Conservation (phyloP, 2,797 vertebrate genomes). For the Anniella stebbinsi region DNA sequence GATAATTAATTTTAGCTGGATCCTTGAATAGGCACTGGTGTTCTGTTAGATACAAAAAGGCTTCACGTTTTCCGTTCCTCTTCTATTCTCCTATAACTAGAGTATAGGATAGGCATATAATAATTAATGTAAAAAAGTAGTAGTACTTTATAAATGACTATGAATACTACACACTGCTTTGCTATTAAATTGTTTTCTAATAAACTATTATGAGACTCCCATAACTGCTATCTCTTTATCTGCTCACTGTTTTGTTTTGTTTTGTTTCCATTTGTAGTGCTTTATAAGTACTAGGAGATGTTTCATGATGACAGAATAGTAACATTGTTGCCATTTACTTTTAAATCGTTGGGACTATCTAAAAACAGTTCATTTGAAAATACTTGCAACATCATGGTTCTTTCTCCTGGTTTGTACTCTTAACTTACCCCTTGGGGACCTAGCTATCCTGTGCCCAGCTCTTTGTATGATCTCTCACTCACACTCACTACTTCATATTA, state of each 20-base stretch:
- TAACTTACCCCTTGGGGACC: background rate
- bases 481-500: background rate
- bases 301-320: background rate
- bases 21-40: background rate
- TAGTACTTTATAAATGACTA: background rate
- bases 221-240: background rate
- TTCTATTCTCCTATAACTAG: background rate
- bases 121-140: background rate
- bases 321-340: background rate
- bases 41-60: background rate
- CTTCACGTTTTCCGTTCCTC: background rate
- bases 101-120: background rate
- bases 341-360: background rate
- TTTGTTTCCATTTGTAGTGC: background rate
- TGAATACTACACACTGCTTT: background rate
- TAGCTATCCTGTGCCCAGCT: background rate
- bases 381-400: background rate
- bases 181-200: background rate
- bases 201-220: background rate
- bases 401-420: background rate
- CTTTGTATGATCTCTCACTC: background rate
- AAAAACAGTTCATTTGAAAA: too few relatives aligned
- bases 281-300: background rate
- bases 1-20: slow-evolving; percentile 8
- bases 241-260: background rate